Percentiles rank a stretch among this genome's conserved stretches.
phyloP scores from a whole-genome alignment of 2,888 invertebrate species.

The Ctena decussata region DNA sequence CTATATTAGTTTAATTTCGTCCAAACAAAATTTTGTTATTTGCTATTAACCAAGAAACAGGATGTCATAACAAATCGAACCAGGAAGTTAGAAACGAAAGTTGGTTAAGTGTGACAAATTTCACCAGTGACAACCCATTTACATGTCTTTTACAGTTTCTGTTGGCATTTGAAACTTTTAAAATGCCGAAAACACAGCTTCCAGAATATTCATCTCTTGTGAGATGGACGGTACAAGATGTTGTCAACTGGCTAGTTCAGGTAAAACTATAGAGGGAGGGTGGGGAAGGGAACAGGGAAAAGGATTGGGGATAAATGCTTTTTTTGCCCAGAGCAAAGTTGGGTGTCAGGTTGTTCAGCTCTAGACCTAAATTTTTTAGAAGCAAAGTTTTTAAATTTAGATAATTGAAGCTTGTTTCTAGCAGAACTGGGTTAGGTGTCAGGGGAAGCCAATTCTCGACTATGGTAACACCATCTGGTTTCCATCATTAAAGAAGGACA shows the following conservation, averaged over 20 bases:
- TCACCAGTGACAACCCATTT: neutral
- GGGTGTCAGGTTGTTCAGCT: too few species aligned
- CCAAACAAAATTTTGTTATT: neutral
- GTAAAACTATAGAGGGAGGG: conserved; percentile 47
- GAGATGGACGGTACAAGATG: conserved; percentile 70
- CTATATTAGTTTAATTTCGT: neutral
- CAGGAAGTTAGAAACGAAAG: conserved; percentile 5
- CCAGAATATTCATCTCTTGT: conserved; percentile 64
- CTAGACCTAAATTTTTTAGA: too few species aligned
- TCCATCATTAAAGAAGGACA: too few species aligned
- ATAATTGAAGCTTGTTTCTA: too few species aligned
- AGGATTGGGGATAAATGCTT: too few species aligned
- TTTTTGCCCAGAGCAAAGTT: too few species aligned
- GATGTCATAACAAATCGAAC: neutral
- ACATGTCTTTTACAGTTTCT: neutral
- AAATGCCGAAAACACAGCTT: conserved; percentile 18
- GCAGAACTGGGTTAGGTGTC: too few species aligned
- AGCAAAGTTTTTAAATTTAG: too few species aligned
- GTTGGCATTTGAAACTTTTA: neutral
- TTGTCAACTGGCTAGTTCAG: conserved; percentile 66
- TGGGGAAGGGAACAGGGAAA: too few species aligned
- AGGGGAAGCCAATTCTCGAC: too few species aligned
- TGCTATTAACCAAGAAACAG: neutral
- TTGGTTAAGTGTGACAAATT: neutral
- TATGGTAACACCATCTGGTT: too few species aligned